Evolutionary conservation across 1,140 invertebrate genomes (phyloP).

Genomic region (Aphaenogaster ashmeadi): DNA sequence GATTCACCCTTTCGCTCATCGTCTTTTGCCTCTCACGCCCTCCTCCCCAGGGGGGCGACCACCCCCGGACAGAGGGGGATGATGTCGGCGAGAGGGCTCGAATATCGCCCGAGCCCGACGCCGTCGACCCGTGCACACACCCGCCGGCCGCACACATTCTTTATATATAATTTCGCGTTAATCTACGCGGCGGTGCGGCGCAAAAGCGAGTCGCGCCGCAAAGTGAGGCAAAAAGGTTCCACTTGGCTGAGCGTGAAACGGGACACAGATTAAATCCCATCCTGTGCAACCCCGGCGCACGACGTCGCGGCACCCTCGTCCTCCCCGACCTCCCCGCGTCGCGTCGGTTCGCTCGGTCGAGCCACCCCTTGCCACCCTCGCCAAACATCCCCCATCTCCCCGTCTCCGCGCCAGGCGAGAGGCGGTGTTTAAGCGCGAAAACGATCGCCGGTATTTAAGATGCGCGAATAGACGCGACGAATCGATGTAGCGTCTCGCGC

Average conservation of each 20-base stretch:
- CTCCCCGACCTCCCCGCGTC: slow-evolving; percentile 55
- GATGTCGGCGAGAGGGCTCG: slow-evolving; percentile 71
- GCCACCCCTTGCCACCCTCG: slow-evolving; percentile 64
- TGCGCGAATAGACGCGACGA: slow-evolving; percentile 57
- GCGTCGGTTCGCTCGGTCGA: slow-evolving; percentile 64
- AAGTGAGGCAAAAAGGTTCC: slow-evolving; percentile 88
- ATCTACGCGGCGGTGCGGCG: slow-evolving; percentile 86
- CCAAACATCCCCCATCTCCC: slow-evolving; percentile 73
- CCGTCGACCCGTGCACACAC: slow-evolving; percentile 71
- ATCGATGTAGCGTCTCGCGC: neutral
- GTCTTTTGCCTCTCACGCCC: slow-evolving; percentile 53
- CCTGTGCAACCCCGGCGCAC: slow-evolving; percentile 78
- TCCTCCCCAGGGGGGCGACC: neutral
- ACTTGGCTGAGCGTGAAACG: slow-evolving; percentile 87
- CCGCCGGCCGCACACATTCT: slow-evolving; percentile 81
- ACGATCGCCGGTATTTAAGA: slow-evolving; percentile 67
- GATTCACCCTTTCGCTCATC: slow-evolving; percentile 53
- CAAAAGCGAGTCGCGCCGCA: slow-evolving; percentile 86
- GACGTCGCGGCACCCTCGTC: slow-evolving; percentile 78
- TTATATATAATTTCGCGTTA: slow-evolving; percentile 88
- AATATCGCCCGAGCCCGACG: slow-evolving; percentile 60
- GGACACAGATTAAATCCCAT: slow-evolving; percentile 88
- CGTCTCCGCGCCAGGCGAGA: slow-evolving; percentile 62
- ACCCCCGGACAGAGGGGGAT: slow-evolving; percentile 46
- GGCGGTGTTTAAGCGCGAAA: slow-evolving; percentile 68